A percentile compares a stretch with the other conserved stretches of the same genome.
These are phyloP conservation scores for Salpingus planirostris DNA, from an alignment of 2,888 invertebrate genomes.

Conservation along the genomic window DNA sequence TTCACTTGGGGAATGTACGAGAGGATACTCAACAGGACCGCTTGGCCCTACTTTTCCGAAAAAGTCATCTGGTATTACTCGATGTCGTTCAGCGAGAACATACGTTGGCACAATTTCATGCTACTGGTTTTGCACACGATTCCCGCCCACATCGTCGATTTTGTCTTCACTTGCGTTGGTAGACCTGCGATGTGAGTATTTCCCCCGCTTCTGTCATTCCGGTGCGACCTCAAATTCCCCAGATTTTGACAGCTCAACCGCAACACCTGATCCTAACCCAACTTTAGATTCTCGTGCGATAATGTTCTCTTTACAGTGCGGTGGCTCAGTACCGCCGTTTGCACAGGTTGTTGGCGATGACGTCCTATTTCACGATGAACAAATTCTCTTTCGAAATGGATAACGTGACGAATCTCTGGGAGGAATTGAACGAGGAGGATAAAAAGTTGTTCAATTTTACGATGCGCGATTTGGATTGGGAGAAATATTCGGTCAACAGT, in stretches of 20 bases:
- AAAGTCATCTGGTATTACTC: no score
- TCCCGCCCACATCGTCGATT: background rate
- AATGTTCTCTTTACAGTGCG: background rate
- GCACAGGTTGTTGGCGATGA: background rate
- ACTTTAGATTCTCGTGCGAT: background rate
- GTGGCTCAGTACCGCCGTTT: background rate
- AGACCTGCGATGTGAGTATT: background rate
- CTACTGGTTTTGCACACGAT: background rate
- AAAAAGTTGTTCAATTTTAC: constrained; percentile 1
- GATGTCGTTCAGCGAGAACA: no score
- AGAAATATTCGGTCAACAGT: background rate
- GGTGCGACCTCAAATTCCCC: no score
- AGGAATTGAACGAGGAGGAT: constrained; percentile 2
- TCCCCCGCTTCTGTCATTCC: no score
- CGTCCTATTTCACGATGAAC: background rate
- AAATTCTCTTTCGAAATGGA: background rate
- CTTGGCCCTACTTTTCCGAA: no score
- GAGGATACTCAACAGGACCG: no score
- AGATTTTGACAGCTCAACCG: background rate
- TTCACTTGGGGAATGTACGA: no score
- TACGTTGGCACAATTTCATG: background rate
- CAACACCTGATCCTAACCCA: background rate
- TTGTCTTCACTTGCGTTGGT: background rate
- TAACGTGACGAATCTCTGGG: constrained; percentile 1
- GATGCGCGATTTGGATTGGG: background rate